Evolutionary conservation across 2,113 vertebrate genomes (phyloP), one percentile per base, ranked within the genome.

Genomic region (Onychorhynchus coronatus): DNA sequence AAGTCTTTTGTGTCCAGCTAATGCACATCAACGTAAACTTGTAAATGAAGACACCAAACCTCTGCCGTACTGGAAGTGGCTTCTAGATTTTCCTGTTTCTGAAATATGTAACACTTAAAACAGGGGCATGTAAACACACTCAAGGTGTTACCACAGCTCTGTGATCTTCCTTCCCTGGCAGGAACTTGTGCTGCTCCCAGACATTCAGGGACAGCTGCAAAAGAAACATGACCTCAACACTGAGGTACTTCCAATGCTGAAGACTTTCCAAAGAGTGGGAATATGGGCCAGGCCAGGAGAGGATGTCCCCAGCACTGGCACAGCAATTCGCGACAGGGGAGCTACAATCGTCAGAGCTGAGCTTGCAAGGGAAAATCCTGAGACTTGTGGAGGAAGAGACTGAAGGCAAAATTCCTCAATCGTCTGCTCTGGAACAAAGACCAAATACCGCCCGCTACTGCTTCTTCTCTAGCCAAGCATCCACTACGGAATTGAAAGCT

Each of bases 321-420:
- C 3, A 7, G 81, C 52, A 66, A 63, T 33, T 85, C 88, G 35
- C 2, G 6, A 13, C 0, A 4, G 47, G 55, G 13, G 13, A 80
- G 59, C 35, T 58, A 7, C 49, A 55, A 8, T 24, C 42, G 25
- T 18, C 82, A 73, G 62, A 83, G 62, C 75, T n/a, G 71, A 37
- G 58, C 80, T 93, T 42, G 81, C 2, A 22, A 37, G 44, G 46
- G 77, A 89, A 89, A 92, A 62, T 12, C 53, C 4, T 46, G 59
- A 80, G 59, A 91, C 50, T 44, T 81, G 67, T 2, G 7, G 68
- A 75, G 24, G 47, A 80, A 89, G 73, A 68, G 56, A 75, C 41
- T 63, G 77, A 93, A 62, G 47, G 83, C 55, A 81, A 88, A 95
- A 91, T 83, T 76, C 75, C 78, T 46, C 67, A 70, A 19, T 42